Evolutionary conservation across 2,888 invertebrate species (phyloP), one percentile per base, ranked within the genome.

Genomic region (Cantharis rustica): DNA sequence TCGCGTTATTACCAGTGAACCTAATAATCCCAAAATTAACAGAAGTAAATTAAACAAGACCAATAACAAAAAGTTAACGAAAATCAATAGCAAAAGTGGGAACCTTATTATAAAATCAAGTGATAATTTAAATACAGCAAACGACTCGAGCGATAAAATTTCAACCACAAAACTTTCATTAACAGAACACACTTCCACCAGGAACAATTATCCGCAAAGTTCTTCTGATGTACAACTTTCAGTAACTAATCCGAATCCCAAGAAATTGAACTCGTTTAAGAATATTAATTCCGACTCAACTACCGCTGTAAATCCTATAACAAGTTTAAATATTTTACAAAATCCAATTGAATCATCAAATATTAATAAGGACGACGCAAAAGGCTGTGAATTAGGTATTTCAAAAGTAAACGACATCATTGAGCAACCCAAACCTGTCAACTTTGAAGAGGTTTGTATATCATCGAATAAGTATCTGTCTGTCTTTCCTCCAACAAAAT

Each of bases 1-100:
- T 80, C 80, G 84, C 47, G 83, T 84, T 69, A 83, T 84, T 69
- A 83, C 85, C 17, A 80, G 84, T 71, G 84, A 84, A 27, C 84
- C 85, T 5, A 81, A 47, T n/a, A 47, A 80, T 61, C 71, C 75
- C 62, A 77, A 69, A 68, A 66, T 61, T 66, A 71, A 68, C 64
- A 69, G 63, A 62, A 75, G 63, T 9, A 20, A 31, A 70, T 61
- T 73, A 69, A 70, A 62, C 61, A 71, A 69, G 27, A 17, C 71
- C 47, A 64, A 61, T 16, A 10, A 31, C 31, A 20, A 68, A 16
- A 10, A 71, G 47, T 47, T 47, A 47, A n/a, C 47, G n/a, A 47
- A 47, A 47, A 47, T 47, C 47, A 47, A 47, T 47, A 47, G n/a
- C 47, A 47, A 47, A 47, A 47, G 47, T 47, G 47, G 47, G 47